Conservation (phyloP, 2,888 invertebrate species). For the Quadroppia sp. region DNA sequence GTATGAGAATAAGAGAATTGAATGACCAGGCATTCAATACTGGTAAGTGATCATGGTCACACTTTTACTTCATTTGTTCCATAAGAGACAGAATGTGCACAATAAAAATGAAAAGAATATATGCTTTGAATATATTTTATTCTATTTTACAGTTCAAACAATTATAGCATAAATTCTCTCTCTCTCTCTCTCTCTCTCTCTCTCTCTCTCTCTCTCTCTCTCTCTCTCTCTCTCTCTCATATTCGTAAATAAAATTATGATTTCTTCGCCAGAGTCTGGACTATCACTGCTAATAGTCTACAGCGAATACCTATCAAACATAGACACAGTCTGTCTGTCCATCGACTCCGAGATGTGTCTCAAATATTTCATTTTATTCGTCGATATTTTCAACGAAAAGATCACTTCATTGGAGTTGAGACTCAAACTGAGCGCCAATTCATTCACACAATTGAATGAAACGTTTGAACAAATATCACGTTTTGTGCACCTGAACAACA, state of each 20-base stretch:
- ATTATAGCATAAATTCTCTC: too few relatives aligned
- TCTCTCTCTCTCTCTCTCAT: too few relatives aligned
- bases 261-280: not conserved
- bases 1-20: not conserved
- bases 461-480: not conserved
- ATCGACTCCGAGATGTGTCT: slow-evolving; percentile 2
- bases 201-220: too few relatives aligned
- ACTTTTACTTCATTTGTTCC: too few relatives aligned
- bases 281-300: not conserved
- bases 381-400: not conserved
- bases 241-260: not conserved
- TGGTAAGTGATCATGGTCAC: not conserved
- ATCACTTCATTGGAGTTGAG: not conserved
- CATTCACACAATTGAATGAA: not conserved
- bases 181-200: too few relatives aligned
- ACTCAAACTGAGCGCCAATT: not conserved
- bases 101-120: too few relatives aligned
- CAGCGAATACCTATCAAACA: not conserved
- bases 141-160: too few relatives aligned
- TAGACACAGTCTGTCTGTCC: not conserved
- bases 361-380: slow-evolving; percentile 10
- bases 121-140: too few relatives aligned
- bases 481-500: not conserved
- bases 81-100: too few relatives aligned
- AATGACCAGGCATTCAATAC: not conserved